Percentiles rank a stretch among this genome's conserved stretches.
These are phyloP conservation scores for Scatophagus argus DNA, from an alignment of 2,113 vertebrate species.

Conservation along the genomic window DNA sequence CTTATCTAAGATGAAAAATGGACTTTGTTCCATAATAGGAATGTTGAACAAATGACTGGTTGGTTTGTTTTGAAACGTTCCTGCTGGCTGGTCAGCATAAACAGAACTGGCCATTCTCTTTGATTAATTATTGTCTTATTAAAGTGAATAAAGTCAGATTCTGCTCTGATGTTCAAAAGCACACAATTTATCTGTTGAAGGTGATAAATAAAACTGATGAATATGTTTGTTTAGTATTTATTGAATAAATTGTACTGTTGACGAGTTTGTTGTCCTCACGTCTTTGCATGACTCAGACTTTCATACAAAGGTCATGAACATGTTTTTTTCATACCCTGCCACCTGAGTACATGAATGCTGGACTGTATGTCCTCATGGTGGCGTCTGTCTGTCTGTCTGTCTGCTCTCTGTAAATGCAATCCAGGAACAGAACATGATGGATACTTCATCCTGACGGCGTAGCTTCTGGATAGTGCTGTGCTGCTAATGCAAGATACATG, in stretches of 20 bases:
- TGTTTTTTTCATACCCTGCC: neutral
- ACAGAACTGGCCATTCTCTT: neutral
- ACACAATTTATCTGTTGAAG: constrained; percentile 1
- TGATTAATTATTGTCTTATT: neutral
- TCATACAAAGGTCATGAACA: neutral
- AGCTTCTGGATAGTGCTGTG: neutral
- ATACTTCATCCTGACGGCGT: neutral
- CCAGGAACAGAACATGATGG: neutral
- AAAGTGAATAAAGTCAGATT: neutral
- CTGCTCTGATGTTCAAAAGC: neutral
- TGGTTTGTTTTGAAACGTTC: neutral
- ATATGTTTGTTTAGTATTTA: constrained; percentile 33
- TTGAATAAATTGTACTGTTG: constrained; percentile 31
- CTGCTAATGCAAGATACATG: neutral
- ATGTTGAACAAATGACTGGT: neutral
- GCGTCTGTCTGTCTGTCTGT: neutral
- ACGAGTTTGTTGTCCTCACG: neutral
- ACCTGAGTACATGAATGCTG: neutral
- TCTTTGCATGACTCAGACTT: neutral
- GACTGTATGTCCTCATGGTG: neutral
- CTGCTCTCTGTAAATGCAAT: constrained; percentile 6
- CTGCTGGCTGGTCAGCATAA: neutral
- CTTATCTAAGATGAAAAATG: constrained; percentile 36
- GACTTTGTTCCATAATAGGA: constrained; percentile 9
- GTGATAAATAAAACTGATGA: constrained; percentile 10